Evolutionary conservation across 2,888 invertebrate species (phyloP), one percentile per base, ranked within the genome.

Genomic region (Coleophora deauratella): DNA sequence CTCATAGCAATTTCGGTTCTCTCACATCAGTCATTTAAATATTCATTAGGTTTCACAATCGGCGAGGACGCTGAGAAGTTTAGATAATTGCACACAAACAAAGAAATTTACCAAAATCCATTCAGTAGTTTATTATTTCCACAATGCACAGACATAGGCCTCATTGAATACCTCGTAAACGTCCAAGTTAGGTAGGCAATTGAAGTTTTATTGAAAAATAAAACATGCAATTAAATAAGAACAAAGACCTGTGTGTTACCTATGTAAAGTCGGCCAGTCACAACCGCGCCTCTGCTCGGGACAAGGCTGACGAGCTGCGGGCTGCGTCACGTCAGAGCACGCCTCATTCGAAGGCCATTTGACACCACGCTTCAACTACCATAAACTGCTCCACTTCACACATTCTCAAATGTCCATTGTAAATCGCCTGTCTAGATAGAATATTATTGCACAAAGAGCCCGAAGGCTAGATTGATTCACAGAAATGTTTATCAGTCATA

Each of bases 351-450:
- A 21, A 3, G 6, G 3, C 21, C 21, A 21, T 6, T 21, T 6
- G 21, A 21, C 21, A 21, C 6, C 21, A 21, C 3, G 21, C 21
- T 21, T 21, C 21, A 21, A 21, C 21, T 21, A 21, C 3, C 21
- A 6, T 6, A 4, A 21, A 6, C 21, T 21, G 21, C 21, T 21
- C 6, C 21, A 21, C 21, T 6, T 21, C 21, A 21, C 21, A 28
- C 11, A 27, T 21, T 32, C 32, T 27, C 28, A 33, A n/a, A 27
- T 33, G 37, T 27, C 35, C 37, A 28, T 32, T 39, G 36, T 27
- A n/a, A 36, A 11, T 15, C 13, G 57, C 66, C 68, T 70, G 67
- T 62, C 57, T 51, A 49, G 50, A 53, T 61, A 49, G 44, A 59
- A 58, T 49, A 46, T 66, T 64, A 63, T 57, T 56, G 48, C 52